A percentile compares a stretch with the other conserved stretches of the same genome.
phyloP scores from a whole-genome alignment of 2,113 vertebrate genomes.

The Ceyx margarethae region DNA sequence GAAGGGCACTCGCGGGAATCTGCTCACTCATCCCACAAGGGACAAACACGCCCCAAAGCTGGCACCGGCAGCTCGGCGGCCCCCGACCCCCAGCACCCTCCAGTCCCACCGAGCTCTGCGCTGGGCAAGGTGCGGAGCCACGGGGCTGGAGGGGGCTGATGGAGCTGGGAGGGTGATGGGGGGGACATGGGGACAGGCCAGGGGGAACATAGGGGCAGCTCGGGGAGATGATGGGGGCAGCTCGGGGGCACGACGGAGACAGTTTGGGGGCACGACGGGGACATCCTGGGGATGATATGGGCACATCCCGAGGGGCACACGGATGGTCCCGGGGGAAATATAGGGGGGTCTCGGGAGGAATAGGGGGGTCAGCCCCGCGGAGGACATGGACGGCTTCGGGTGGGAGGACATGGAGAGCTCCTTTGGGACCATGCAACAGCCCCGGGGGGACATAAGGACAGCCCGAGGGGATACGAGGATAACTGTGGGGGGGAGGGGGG shows the following conservation, averaged over 20 bases:
- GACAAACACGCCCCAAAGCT: not conserved
- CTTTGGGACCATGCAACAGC: not conserved
- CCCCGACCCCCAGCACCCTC: no score
- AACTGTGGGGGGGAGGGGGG: no score
- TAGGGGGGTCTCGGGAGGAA: not conserved
- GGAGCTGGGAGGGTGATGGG: no score
- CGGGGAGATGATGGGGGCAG: no score
- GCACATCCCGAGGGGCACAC: not conserved
- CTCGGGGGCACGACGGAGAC: no score
- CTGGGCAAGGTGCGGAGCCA: not conserved
- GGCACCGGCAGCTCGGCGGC: not conserved
- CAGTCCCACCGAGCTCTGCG: not conserved
- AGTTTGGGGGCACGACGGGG: no score
- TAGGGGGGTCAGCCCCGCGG: no score
- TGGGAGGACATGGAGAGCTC: no score
- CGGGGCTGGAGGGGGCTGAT: not conserved
- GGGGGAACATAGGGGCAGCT: no score
- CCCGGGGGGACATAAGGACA: not conserved
- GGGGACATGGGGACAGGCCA: not conserved
- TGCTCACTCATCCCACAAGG: not conserved
- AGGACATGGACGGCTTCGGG: no score
- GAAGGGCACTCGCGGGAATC: not conserved
- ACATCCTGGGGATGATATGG: not conserved
- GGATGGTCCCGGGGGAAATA: no score
- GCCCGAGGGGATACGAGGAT: no score